A percentile compares a stretch with the other conserved stretches of the same genome.
These are phyloP conservation scores for Tortrix viridana DNA, from an alignment of 2,888 invertebrate genomes.

Conservation along the genomic window DNA sequence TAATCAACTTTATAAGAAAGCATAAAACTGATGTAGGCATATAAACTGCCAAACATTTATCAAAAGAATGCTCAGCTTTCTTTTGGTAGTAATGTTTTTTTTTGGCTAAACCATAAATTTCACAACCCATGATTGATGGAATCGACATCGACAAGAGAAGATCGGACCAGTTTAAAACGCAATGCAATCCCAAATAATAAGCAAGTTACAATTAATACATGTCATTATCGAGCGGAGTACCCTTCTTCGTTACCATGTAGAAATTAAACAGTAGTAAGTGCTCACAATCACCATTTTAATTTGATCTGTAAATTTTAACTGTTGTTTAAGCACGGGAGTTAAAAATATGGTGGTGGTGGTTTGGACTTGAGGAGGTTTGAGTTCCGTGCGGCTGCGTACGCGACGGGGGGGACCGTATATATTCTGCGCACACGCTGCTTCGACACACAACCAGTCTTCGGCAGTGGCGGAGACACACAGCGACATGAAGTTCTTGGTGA, in stretches of 20 bases:
- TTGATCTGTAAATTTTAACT: too few species aligned
- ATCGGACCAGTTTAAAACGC: slow-evolving; percentile 39
- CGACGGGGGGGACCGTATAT: slow-evolving; percentile 80
- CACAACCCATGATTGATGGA: background rate
- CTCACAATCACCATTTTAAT: too few species aligned
- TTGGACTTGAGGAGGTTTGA: too few species aligned
- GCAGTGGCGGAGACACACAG: slow-evolving; percentile 73
- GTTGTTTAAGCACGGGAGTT: too few species aligned
- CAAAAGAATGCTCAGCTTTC: too few species aligned
- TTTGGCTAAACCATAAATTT: background rate
- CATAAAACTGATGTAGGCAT: too few species aligned
- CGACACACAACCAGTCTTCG: slow-evolving; percentile 81
- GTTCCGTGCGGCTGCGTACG: slow-evolving; percentile 35
- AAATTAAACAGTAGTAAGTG: too few species aligned
- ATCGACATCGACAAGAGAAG: slow-evolving; percentile 10
- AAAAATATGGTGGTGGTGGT: too few species aligned
- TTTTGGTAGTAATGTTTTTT: too few species aligned
- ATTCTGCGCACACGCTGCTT: slow-evolving; percentile 56
- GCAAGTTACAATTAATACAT: slow-evolving; percentile 68
- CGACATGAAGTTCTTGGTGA: slow-evolving; percentile 83
- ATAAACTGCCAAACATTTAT: too few species aligned
- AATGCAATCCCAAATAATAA: slow-evolving; percentile 48
- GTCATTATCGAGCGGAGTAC: slow-evolving; percentile 66
- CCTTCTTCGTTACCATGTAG: slow-evolving; percentile 50
- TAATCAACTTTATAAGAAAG: too few species aligned